Base-by-base conservation (phyloP, 2,113 vertebrate genomes). In the Protobothrops flavoviridis region DNA sequence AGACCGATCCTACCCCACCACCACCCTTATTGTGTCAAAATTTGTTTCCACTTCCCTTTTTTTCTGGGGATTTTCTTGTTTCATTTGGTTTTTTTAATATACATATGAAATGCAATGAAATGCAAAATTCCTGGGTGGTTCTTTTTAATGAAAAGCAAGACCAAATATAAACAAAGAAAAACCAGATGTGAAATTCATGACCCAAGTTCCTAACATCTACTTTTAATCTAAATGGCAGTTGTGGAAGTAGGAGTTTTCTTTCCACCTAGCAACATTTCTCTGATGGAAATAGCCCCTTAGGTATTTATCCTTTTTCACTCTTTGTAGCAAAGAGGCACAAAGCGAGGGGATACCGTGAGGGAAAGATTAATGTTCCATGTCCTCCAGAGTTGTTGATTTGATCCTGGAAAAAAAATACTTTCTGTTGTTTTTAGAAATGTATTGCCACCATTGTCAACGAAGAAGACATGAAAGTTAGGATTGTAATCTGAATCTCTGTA, bases 61-160 rank as follows among this genome's bases (percentile, higher is more conserved):
- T 92, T 93, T 87, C 53, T 45, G 74, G 88, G 92, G 74, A 61
- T 61, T 86, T 93, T 61, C 88, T 90, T 85, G 69, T 86, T 93
- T 15, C n/a, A 85, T 92, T 48, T 93, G 21, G 23, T 29, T 89
- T 69, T 88, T 92, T 91, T 88, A 64, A 87, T 93, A 93, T 90
- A 93, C 90, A 93, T 93, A 93, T 93, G 90, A 93, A 93, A 89
- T 93, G 92, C 88, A 90, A 93, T 93, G 88, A 93, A 93, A 90
- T 93, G 74, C 88, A 93, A 90, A 90, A 86, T 93, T 86, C 92
- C 56, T 90, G 88, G 74, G 92, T 93, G 92, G 50, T 90, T 93
- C 86, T 50, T 89, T 85, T 88, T 88, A 87, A 61, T 55, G 48
- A 88, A 56, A 86, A 90, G 12, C 39, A 93, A 93, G 85, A 81